Conservation (phyloP, 2,888 invertebrate species). For the Xanthia icteritia region DNA sequence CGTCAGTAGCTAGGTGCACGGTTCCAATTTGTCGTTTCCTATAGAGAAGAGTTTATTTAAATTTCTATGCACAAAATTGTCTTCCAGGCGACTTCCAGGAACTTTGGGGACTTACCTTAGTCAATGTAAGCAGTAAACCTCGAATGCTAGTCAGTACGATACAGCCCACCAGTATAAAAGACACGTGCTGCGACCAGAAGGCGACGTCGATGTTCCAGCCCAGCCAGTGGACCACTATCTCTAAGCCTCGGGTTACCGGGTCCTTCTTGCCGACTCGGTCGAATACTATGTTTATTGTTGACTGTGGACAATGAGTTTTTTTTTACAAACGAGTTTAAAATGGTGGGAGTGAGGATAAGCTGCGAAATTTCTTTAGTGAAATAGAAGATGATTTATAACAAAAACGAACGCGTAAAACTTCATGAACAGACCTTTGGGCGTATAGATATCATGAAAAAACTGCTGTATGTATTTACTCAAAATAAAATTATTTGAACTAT, state of each 20-base stretch:
- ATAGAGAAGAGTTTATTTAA: too few species aligned
- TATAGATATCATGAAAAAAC: too few species aligned
- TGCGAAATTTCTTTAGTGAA: too few species aligned
- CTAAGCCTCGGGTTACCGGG: slow-evolving; percentile 98
- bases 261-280: slow-evolving; percentile 99
- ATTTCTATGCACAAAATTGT: too few species aligned
- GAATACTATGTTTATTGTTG: slow-evolving; percentile 99
- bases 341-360: not conserved
- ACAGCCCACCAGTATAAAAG: slow-evolving; percentile 98
- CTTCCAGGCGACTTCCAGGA: not conserved
- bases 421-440: too few species aligned
- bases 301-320: slow-evolving; percentile 91
- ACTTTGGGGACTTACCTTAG: slow-evolving; percentile 92
- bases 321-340: too few species aligned
- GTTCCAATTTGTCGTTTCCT: too few species aligned
- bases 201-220: slow-evolving; percentile 98
- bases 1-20: too few species aligned
- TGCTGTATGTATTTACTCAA: too few species aligned
- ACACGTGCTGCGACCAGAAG: slow-evolving; percentile 99
- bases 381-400: too few species aligned
- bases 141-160: slow-evolving; percentile 99
- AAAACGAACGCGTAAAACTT: too few species aligned
- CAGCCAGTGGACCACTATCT: slow-evolving; percentile 99
- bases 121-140: slow-evolving; percentile 98
- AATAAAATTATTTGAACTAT: too few species aligned